Base-by-base conservation (phyloP, 2,888 invertebrate species). In the Esperia sulphurella region DNA sequence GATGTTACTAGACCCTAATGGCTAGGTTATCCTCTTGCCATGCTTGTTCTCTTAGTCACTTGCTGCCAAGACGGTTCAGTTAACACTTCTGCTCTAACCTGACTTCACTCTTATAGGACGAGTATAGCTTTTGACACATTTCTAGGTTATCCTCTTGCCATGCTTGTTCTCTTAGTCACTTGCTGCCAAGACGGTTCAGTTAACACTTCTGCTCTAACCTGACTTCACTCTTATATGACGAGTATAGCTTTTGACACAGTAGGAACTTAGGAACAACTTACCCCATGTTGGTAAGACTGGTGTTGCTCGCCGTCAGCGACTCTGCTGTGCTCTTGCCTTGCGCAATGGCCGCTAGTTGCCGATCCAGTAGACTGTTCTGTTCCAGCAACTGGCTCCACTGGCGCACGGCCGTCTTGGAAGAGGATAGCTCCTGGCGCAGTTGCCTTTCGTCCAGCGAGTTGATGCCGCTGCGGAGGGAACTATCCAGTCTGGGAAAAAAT, bases 361-460 rank as follows among this genome's bases (percentile, higher is more conserved):
- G 75, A 59, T 90, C 89, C 49, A 88, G 71, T 51, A 89, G 53
- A 59, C 79, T 83, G 66, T 84, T 90, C 69, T 87, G 86, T 59
- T 88, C 87, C 54, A 89, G 64, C 53, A 89, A 65, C 55, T 89
- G 88, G 64, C 87, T 89, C 85, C 88, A 90, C 62, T 89, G 89
- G 4, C 88, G 79, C 41, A 86, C 78, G 8, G 86, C 83, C 37
- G 78, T 72, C 58, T 84, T 83, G 0, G 89, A 88, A 2, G 84
- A 84, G 0, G 87, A 80, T 12, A 90, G 63, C 63, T 90, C 90
- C 51, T 88, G 87, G 0, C 77, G 83, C 4, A 90, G 73, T 56
- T 90, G 90, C 55, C 80, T 71, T 65, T 90, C 90, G 65, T 90
- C 90, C 48, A 90, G 57, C 0, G 90, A 89, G 64, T 89, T 90